phyloP scores from a whole-genome alignment of 2,888 invertebrate species.

The Diaphora mendica region DNA sequence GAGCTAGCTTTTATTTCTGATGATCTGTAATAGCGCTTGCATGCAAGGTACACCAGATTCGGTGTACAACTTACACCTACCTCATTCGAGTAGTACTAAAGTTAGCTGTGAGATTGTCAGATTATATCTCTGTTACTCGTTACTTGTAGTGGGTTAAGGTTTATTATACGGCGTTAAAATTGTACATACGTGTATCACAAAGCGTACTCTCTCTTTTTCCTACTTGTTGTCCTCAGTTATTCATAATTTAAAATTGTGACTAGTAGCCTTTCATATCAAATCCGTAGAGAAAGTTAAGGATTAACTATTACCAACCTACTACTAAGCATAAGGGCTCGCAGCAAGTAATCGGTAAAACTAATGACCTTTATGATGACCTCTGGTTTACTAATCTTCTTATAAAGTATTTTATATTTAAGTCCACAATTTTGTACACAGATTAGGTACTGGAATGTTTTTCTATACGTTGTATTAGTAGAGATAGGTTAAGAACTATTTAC shows the following conservation, averaged over 20 bases:
- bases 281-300: constrained; percentile 19
- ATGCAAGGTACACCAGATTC: neutral
- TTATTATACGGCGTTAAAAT: neutral
- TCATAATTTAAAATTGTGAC: constrained; percentile 27
- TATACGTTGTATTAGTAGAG: neutral
- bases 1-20: neutral
- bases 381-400: constrained; percentile 8
- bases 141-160: neutral
- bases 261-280: neutral
- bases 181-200: constrained; percentile 33
- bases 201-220: constrained; percentile 41
- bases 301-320: constrained; percentile 10
- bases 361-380: constrained; percentile 11
- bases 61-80: neutral
- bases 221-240: constrained; percentile 34
- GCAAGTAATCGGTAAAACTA: constrained; percentile 8
- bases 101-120: neutral
- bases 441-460: neutral
- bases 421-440: constrained; percentile 8
- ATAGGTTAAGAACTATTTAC: neutral
- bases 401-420: constrained; percentile 1
- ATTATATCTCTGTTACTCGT: neutral
- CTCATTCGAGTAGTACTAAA: neutral
- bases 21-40: too few relatives aligned
- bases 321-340: neutral